These are phyloP conservation scores for Euphonia xanthogaster DNA, from an alignment of 2,797 vertebrate genomes.

Conservation along the genomic window DNA sequence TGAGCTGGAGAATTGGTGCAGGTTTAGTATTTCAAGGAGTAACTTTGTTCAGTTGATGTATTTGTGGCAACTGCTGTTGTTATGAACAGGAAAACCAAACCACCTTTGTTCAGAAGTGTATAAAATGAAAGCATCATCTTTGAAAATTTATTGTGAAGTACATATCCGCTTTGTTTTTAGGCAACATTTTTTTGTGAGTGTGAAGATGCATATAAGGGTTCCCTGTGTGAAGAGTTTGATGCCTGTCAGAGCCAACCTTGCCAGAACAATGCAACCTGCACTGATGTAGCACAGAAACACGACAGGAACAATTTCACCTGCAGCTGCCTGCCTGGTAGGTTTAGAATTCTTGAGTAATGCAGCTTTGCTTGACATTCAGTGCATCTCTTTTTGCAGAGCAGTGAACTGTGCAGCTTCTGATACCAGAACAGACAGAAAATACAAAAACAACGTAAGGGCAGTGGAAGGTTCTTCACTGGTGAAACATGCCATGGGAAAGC, in stretches of 20 bases:
- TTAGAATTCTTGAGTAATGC: neutral
- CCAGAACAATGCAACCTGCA: conserved; percentile 87
- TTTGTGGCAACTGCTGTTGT: neutral
- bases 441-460: neutral
- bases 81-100: neutral
- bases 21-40: neutral
- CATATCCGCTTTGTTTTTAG: conserved; percentile 69
- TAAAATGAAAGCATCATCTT: neutral
- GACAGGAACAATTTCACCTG: conserved; percentile 89
- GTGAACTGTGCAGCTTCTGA: neutral
- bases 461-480: neutral
- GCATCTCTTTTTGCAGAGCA: neutral
- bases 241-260: conserved; percentile 89
- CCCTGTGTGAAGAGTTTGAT: conserved; percentile 92
- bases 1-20: neutral
- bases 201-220: conserved; percentile 84
- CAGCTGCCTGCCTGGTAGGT: conserved; percentile 85
- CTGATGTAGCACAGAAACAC: conserved; percentile 82
- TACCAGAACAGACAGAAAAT: neutral
- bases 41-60: neutral
- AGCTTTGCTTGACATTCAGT: neutral
- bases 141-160: neutral
- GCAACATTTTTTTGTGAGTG: conserved; percentile 91
- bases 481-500: neutral
- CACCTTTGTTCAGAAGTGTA: neutral